phyloP scores from a whole-genome alignment of 2,113 vertebrate genomes.

The western clawed frog (Xenopus tropicalis) region DNA sequence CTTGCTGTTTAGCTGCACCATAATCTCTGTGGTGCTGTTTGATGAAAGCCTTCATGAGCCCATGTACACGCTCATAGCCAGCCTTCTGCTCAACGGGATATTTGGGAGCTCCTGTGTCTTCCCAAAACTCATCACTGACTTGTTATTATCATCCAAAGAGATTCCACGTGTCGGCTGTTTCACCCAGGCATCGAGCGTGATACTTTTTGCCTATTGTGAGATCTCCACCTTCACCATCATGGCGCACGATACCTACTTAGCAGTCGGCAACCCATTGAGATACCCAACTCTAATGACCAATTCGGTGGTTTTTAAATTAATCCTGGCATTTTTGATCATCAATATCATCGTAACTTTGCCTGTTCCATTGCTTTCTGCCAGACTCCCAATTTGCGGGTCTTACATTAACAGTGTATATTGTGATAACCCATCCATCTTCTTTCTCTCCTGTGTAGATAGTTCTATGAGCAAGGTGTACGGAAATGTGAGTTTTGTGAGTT shows the following conservation, averaged over 20 bases:
- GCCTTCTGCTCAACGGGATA: neutral
- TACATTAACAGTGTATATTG: neutral
- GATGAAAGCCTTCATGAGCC: slow-evolving; percentile 13
- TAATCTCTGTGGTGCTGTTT: neutral
- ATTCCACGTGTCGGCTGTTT: neutral
- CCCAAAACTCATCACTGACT: slow-evolving; percentile 5
- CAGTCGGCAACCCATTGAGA: neutral
- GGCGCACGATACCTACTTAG: slow-evolving; percentile 2
- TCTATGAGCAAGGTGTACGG: neutral
- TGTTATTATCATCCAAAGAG: neutral
- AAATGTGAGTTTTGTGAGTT: neutral
- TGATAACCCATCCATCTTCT: slow-evolving; percentile 6
- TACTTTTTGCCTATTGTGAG: neutral
- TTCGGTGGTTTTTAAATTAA: neutral
- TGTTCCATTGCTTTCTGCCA: neutral
- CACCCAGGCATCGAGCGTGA: neutral
- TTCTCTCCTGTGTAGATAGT: slow-evolving; percentile 9
- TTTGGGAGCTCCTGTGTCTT: neutral
- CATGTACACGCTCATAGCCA: slow-evolving; percentile 12
- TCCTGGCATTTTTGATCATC: neutral
- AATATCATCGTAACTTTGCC: too few relatives aligned
- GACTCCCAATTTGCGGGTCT: slow-evolving; percentile 5
- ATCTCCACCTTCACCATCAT: slow-evolving; percentile 6
- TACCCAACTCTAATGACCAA: neutral
- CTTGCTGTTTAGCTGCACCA: neutral